phyloP scores from a whole-genome alignment of 2,797 vertebrate genomes.

The Oreortyx pictus region DNA sequence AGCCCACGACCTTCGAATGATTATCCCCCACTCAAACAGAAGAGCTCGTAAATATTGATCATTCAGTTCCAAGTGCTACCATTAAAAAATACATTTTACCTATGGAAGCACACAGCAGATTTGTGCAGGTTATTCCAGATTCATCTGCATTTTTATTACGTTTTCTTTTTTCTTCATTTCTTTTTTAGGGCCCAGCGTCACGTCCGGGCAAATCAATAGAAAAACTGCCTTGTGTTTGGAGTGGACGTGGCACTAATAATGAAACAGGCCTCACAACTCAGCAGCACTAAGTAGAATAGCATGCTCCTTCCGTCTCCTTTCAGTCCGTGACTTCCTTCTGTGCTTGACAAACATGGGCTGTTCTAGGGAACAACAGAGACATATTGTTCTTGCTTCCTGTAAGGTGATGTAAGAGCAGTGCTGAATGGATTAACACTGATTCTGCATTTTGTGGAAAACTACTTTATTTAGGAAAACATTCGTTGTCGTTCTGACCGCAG shows the following conservation, averaged over 20 bases:
- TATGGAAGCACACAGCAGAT: background rate
- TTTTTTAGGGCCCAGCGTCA: background rate
- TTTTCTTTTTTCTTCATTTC: background rate
- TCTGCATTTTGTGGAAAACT: slow-evolving; percentile 41
- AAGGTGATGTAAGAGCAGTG: slow-evolving; percentile 34
- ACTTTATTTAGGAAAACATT: slow-evolving; percentile 38
- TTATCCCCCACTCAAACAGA: no score
- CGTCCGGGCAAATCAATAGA: background rate
- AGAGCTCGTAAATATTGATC: background rate
- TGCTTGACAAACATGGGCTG: slow-evolving; percentile 54
- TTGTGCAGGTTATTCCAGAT: background rate
- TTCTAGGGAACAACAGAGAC: slow-evolving; percentile 52
- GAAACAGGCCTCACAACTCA: background rate
- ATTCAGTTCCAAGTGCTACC: background rate
- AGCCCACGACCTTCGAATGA: no score
- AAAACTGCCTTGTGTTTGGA: background rate
- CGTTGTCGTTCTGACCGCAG: background rate
- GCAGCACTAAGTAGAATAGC: slow-evolving; percentile 56
- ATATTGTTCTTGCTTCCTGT: slow-evolving; percentile 68
- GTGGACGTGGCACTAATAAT: background rate
- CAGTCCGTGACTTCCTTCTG: slow-evolving; percentile 44
- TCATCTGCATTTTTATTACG: background rate
- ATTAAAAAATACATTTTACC: background rate
- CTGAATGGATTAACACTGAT: slow-evolving; percentile 38
- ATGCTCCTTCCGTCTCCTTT: slow-evolving; percentile 52